phyloP scores from a whole-genome alignment of 1,140 invertebrate species.

The Thaumatotibia leucotreta region DNA sequence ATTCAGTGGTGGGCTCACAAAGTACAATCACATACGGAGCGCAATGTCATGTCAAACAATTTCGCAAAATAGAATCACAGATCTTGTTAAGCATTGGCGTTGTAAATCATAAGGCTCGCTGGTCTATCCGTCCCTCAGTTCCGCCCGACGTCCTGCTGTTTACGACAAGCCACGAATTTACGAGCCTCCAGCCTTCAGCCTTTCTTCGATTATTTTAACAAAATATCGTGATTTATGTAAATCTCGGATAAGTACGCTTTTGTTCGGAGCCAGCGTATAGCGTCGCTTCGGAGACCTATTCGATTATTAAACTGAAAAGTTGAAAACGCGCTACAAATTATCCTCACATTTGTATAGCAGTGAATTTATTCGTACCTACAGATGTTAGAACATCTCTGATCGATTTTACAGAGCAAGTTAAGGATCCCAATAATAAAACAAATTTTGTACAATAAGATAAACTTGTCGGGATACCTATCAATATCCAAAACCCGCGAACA shows the following conservation, averaged over 20 bases:
- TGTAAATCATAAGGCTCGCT: slow-evolving; percentile 55
- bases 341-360: background rate
- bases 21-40: background rate
- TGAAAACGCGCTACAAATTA: background rate
- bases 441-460: background rate
- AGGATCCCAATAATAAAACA: background rate
- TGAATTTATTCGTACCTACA: too few species aligned
- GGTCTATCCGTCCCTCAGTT: slow-evolving; percentile 61
- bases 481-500: background rate
- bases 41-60: slow-evolving; percentile 2
- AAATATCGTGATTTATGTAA: slow-evolving; percentile 72
- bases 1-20: too few species aligned
- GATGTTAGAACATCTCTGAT: background rate
- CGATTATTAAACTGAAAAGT: background rate
- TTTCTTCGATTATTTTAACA: slow-evolving; percentile 67
- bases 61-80: slow-evolving; percentile 6
- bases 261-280: background rate
- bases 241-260: slow-evolving; percentile 26
- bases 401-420: background rate
- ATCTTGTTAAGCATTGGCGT: slow-evolving; percentile 2
- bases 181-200: slow-evolving; percentile 55
- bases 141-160: slow-evolving; percentile 60
- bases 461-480: background rate
- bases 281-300: background rate
- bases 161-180: slow-evolving; percentile 62